These are phyloP conservation scores for Molossus alvarezi DNA, from an alignment of 2,797 vertebrate species.

Conservation along the genomic window DNA sequence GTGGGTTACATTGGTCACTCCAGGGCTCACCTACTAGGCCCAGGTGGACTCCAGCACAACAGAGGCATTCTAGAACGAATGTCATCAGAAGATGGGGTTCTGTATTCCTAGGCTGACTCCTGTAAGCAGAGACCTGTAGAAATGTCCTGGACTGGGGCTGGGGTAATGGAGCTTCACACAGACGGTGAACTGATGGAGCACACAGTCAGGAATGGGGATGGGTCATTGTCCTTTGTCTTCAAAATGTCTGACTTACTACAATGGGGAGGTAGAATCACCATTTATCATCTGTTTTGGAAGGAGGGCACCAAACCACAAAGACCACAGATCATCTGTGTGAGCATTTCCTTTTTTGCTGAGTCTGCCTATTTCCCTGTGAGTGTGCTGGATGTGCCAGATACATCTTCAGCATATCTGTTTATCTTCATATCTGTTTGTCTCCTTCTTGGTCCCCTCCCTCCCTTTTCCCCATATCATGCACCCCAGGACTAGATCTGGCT, in stretches of 20 bases:
- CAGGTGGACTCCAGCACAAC: not conserved
- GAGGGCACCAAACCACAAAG: not conserved
- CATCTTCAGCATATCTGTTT: not conserved
- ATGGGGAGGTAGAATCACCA: not conserved
- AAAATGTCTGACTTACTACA: slow-evolving; percentile 18
- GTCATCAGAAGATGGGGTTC: slow-evolving; percentile 3
- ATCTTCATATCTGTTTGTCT: not conserved
- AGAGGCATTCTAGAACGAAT: slow-evolving; percentile 10
- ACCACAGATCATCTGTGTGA: not conserved
- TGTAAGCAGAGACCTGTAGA: not conserved
- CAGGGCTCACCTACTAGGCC: not conserved
- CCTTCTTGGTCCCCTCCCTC: not conserved
- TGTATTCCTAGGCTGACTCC: not conserved
- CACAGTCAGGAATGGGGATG: not conserved
- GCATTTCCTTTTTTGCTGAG: not conserved
- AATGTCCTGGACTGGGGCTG: not conserved
- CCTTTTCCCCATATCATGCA: not conserved
- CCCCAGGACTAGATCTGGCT: not conserved
- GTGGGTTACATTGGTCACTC: not conserved
- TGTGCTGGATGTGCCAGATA: not conserved
- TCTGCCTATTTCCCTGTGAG: not conserved
- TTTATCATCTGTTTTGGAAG: not conserved
- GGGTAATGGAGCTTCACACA: not conserved
- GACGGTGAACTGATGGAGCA: not conserved
- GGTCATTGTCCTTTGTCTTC: not conserved